Conservation (phyloP, 2,113 vertebrate genomes). For the Trachemys scripta region DNA sequence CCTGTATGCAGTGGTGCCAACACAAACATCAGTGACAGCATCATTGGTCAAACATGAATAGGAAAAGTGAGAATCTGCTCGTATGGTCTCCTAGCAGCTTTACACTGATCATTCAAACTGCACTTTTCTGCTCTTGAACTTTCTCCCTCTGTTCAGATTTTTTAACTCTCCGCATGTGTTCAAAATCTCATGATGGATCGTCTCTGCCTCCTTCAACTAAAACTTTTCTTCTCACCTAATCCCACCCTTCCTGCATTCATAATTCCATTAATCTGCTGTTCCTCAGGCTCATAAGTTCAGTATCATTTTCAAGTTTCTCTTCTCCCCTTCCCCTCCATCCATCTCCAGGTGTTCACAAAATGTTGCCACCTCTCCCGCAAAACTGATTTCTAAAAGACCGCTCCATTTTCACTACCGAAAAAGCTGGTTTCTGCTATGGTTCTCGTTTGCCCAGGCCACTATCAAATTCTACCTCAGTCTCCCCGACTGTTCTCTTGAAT, state of each 20-base stretch:
- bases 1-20: background rate
- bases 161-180: background rate
- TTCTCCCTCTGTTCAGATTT: background rate
- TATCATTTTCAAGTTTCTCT: background rate
- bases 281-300: background rate
- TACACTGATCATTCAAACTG: fast-evolving
- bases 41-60: conserved; percentile 25
- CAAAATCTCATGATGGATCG: background rate
- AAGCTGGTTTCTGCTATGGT: background rate
- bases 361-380: background rate
- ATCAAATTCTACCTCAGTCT: background rate
- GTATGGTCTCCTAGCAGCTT: background rate
- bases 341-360: background rate
- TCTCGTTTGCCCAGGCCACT: background rate
- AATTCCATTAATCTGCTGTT: background rate
- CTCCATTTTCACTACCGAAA: background rate
- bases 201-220: background rate
- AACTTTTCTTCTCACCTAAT: fast-evolving
- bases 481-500: background rate
- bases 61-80: conserved; percentile 22
- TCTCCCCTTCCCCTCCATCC: background rate
- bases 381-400: background rate
- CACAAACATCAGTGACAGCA: conserved; percentile 11
- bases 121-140: fast-evolving
- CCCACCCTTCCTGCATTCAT: background rate